These are phyloP conservation scores for Ormyrus labotus DNA, from an alignment of 2,888 invertebrate genomes.

Conservation along the genomic window DNA sequence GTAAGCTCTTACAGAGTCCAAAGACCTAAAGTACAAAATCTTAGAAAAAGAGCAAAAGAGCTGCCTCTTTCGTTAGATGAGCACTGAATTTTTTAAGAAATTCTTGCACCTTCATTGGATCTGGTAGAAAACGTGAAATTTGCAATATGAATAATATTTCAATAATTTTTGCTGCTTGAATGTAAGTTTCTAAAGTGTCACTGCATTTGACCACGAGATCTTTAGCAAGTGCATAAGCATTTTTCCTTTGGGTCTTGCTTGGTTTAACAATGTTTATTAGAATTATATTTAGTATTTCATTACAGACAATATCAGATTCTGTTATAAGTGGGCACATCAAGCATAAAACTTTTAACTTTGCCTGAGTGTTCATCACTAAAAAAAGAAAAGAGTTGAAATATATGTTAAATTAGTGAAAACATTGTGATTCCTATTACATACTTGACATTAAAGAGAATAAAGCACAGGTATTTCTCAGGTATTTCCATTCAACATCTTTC, in stretches of 20 bases:
- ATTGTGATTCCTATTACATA: conserved; percentile 76
- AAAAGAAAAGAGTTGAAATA: conserved; percentile 13
- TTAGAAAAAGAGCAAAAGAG: conserved; percentile 77
- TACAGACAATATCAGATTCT: conserved; percentile 96
- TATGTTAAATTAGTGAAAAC: neutral
- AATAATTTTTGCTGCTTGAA: conserved; percentile 86
- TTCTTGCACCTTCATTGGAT: conserved; percentile 93
- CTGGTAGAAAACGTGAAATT: conserved; percentile 90
- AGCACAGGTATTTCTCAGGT: conserved; percentile 88
- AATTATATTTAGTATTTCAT: conserved; percentile 95
- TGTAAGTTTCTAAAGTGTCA: conserved; percentile 94
- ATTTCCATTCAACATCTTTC: no score
- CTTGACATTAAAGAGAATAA: conserved; percentile 96
- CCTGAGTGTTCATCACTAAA: conserved; percentile 94
- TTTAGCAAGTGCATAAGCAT: conserved; percentile 92
- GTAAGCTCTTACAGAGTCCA: no score
- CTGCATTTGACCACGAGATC: conserved; percentile 94
- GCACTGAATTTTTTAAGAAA: conserved; percentile 89
- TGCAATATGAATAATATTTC: conserved; percentile 68
- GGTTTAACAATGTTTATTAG: conserved; percentile 96
- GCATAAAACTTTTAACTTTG: conserved; percentile 97
- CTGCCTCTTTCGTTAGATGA: conserved; percentile 85
- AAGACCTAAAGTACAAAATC: no score
- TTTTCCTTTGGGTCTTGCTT: conserved; percentile 90
- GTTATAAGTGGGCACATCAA: conserved; percentile 97